Conservation (phyloP, 2,113 vertebrate species). For the Chionis minor region DNA sequence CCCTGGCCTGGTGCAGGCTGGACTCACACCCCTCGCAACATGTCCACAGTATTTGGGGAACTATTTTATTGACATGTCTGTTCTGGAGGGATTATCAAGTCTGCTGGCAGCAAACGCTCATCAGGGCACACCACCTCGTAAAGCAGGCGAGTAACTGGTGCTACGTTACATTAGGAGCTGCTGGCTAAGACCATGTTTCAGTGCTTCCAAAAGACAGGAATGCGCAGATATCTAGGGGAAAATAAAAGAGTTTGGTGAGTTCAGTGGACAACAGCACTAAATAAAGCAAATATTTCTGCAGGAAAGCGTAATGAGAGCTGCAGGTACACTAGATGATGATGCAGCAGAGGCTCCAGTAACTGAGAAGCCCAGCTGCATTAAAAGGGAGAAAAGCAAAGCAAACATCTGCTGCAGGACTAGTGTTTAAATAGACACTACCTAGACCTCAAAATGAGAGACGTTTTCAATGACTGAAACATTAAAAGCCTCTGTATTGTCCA, state of each 20-base stretch:
- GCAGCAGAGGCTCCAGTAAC: background rate
- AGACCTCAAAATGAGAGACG: background rate
- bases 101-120: conserved; percentile 14
- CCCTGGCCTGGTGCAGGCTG: background rate
- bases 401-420: background rate
- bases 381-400: background rate
- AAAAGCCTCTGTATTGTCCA: conserved; percentile 6
- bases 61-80: background rate
- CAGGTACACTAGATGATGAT: background rate
- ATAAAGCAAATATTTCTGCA: background rate
- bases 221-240: background rate
- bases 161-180: background rate
- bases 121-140: background rate
- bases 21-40: background rate
- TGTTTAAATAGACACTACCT: background rate
- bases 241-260: background rate
- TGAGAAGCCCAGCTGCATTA: background rate
- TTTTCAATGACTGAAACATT: background rate
- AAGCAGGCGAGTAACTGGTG: background rate
- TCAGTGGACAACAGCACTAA: background rate
- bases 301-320: background rate
- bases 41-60: background rate
- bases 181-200: background rate
- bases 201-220: background rate
- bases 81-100: background rate